Base-by-base conservation (phyloP, 1,140 invertebrate species). In the Drosophila biarmipes region DNA sequence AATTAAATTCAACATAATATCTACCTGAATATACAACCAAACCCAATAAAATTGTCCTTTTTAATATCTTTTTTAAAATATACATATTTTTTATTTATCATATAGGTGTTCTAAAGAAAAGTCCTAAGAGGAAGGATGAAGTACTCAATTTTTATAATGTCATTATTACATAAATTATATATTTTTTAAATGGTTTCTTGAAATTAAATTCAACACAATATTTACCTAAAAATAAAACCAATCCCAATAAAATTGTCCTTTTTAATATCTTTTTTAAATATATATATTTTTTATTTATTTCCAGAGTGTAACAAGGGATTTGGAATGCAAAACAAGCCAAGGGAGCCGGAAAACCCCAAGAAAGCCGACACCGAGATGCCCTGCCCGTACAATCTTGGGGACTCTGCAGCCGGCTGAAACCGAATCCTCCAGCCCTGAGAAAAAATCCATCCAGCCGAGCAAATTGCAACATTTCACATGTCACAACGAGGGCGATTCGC, bases 401-500 rank as follows among this genome's bases (percentile, higher is more conserved):
- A 48, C 29, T 48, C 24, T 10, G n/a, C 14, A 15, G 0, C 17
- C 55, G 29, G 31, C 10, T 61, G 27, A 40, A 61, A 57, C 24
- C 27, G 51, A 64, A 62, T 49, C 53, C 52, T 27, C 29, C 53
- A 59, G 66, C 54, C 46, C 54, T n/a, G n/a, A 53, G 27, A 19
- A 27, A 10, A 37, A 46, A 15, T 8, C 8, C n/a, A 48, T 15
- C 11, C 14, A 4, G 7, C n/a, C 15, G 42, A 40, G 64, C 49
- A 76, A 52, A 69, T 55, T 53, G 55, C 76, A 78, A 86, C 78
- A 80, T 80, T 86, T 86, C 80, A 86, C 81, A 85, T 86, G 80
- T 80, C 81, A 66, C 42, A 86, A 62, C 51, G 55, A 68, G 71
- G 59, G 52, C 69, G 51, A 73, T 58, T 73, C 54, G 34, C 24